Base-by-base conservation (phyloP, 1,140 invertebrate species). In the Cyclina sinensis region DNA sequence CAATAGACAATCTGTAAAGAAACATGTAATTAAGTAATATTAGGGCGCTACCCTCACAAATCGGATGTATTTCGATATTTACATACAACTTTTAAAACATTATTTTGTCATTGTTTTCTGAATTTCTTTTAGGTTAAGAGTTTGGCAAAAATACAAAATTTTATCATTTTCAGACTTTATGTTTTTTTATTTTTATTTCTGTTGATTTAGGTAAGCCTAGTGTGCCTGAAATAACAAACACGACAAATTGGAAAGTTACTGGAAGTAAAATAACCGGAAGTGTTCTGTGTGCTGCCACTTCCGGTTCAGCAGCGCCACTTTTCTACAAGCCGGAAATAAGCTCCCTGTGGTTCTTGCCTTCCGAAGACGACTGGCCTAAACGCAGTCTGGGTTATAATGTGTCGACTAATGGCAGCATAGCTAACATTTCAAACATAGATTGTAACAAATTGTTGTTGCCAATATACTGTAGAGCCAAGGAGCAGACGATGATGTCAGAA, bases 241-340 rank as follows among this genome's bases (percentile, higher is more conserved):
- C 62, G 2, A 70, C 65, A 11, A 70, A n/a, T 2, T 70, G 65
- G 65, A 70, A 43, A 70, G 32, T 70, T 1, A 16, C 65, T 4
- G 65, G 37, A 37, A 70, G 18, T 43, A 70, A 70, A 70, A n/a
- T 43, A 2, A 7, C 37, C 65, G 65, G 65, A 70, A 70, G 35
- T 70, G 32, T 70, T 1, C 4, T 9, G 21, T 70, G 65, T 70
- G 65, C 16, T 14, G 32, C 65, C 3, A 3, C 21, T 37, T 70
- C 65, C 9, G 32, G 37, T 18, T 70, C 65, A 14, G 65, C 65
- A 16, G 65, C 65, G 7, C 65, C 65, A 43, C 37, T 70, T 37
- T 70, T 39, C 65, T 70, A 39, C 65, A n/a, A 12, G 21, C 65
- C 65, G 14, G 14, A 7, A 7, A 39, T 70, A 11, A n/a, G 1